phyloP scores from a whole-genome alignment of 2,888 invertebrate genomes.

The Athalia cordata region DNA sequence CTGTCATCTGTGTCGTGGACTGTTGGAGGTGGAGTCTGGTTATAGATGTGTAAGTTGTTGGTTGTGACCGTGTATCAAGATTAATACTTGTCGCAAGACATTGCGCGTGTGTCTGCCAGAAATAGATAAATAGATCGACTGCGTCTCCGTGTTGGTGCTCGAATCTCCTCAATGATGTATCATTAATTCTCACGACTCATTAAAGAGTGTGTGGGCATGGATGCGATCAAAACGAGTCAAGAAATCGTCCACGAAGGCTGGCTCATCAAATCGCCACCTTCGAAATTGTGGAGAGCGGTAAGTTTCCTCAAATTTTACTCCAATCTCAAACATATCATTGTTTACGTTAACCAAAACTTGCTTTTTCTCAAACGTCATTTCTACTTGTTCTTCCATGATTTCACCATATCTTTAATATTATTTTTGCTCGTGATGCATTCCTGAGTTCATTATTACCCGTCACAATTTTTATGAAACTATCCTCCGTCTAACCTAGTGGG shows the following conservation, averaged over 20 bases:
- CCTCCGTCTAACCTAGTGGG: slow-evolving; percentile 13
- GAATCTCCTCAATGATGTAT: slow-evolving; percentile 51
- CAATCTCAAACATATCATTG: slow-evolving; percentile 10
- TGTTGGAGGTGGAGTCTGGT: no score
- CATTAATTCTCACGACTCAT: slow-evolving; percentile 47
- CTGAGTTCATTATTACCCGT: no score
- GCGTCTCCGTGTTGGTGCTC: slow-evolving; percentile 55
- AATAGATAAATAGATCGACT: slow-evolving; percentile 60
- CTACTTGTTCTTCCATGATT: not conserved
- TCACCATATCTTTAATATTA: not conserved
- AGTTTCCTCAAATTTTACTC: slow-evolving; percentile 72
- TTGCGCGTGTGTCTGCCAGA: slow-evolving; percentile 55
- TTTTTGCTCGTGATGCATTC: no score
- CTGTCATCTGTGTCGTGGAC: no score
- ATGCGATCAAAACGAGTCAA: slow-evolving; percentile 74
- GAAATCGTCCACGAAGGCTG: slow-evolving; percentile 93
- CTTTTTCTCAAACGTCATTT: not conserved
- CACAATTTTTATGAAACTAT: not conserved
- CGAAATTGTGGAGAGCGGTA: slow-evolving; percentile 95
- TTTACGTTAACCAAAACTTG: slow-evolving; percentile 25
- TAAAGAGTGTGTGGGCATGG: slow-evolving; percentile 58
- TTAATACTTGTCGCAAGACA: no score
- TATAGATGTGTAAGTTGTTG: no score
- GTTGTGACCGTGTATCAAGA: no score
- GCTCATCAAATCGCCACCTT: slow-evolving; percentile 96